These are phyloP conservation scores for Hemicrepidius hirtus DNA, from an alignment of 2,888 invertebrate genomes.

Conservation along the genomic window DNA sequence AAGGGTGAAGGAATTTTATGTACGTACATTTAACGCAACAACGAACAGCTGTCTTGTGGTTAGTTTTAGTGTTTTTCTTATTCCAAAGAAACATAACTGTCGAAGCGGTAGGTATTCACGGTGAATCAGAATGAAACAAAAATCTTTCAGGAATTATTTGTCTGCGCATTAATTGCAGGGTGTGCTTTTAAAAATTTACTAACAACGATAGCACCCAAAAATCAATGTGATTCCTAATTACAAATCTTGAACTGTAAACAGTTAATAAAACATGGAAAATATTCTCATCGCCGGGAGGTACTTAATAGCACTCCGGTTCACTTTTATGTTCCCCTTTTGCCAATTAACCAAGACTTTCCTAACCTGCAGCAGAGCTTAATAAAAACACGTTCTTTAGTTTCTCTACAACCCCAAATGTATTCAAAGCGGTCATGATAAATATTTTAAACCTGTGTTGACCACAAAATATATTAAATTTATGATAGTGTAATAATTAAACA, in stretches of 20 bases:
- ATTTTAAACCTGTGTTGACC: background rate
- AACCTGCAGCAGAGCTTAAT: background rate
- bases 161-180: too few relatives aligned
- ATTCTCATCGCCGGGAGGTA: background rate
- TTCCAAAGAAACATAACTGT: too few relatives aligned
- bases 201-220: too few relatives aligned
- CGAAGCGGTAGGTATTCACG: too few relatives aligned
- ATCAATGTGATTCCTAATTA: too few relatives aligned
- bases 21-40: conserved; percentile 1
- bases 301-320: too few relatives aligned
- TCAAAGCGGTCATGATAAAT: conserved; percentile 1
- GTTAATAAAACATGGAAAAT: background rate
- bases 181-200: too few relatives aligned
- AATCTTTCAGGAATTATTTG: too few relatives aligned
- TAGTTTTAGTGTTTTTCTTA: background rate
- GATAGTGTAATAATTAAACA: too few relatives aligned
- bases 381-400: conserved; percentile 11
- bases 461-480: conserved; percentile 11
- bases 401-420: conserved; percentile 1
- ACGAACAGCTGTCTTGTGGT: background rate
- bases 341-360: conserved; percentile 18
- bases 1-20: conserved; percentile 11
- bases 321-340: conserved; percentile 7
- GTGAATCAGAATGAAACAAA: too few relatives aligned
- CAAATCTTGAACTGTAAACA: background rate